Base-by-base conservation (phyloP, 1,140 invertebrate species). In the Eubasilissa regina region DNA sequence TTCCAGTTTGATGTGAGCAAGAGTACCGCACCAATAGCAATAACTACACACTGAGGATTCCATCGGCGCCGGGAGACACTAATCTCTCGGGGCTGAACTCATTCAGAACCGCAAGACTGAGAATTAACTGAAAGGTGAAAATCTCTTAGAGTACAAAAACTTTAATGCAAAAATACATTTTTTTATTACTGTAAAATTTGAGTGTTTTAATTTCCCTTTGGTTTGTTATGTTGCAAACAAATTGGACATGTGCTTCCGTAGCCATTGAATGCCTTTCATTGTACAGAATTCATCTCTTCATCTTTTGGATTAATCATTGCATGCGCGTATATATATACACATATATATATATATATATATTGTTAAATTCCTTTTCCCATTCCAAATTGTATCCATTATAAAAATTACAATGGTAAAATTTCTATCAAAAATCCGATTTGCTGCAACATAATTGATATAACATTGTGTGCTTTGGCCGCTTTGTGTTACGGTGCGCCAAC, bases 221-320 rank as follows among this genome's bases (percentile, higher is more conserved):
- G n/a, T 62, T 64, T 48, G 25, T 78, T 78, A 70, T 60, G 56
- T 79, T 75, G 70, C 78, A 53, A 62, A 70, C 56, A 79, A 74
- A 64, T 79, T 79, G 56, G 78, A 79, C 60, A 73, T 74, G 78
- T 79, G 78, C 78, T 79, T 79, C 78, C 78, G 21, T 58, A 64
- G 58, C 60, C 58, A 66, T 79, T 64, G 53, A 73, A 78, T 58
- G 77, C 75, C 75, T 66, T 35, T 68, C 64, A 68, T 47, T 68
- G 64, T 68, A 68, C 64, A 68, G 64, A 66, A 15, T 47, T 44
- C 44, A 45, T 55, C 1, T 55, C n/a, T 35, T 35, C 55, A 74
- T 74, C 48, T 51, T 72, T 35, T 64, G 25, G 10, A 64, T 25
- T 35, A 35, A 15, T 64, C 60, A 25, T 64, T 64, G 60, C 60